Evolutionary conservation across 2,888 invertebrate species (phyloP).

Genomic region (Zygogramma bicolorata): DNA sequence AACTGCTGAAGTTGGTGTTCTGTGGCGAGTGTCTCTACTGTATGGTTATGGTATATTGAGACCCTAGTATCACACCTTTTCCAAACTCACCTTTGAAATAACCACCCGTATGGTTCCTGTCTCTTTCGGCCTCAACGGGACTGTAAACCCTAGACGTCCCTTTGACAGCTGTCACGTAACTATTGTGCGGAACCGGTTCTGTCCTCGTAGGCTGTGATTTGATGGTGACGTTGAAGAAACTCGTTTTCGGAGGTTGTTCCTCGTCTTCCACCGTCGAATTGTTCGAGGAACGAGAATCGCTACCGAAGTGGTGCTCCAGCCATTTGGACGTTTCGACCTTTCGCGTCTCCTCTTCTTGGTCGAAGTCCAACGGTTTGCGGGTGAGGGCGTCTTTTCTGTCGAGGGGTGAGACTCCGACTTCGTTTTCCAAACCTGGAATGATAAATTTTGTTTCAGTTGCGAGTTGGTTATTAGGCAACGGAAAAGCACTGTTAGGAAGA

Average conservation of each 20-base stretch:
- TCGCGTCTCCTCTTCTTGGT: constrained; percentile 89
- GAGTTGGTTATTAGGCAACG: too few relatives aligned
- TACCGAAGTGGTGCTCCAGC: constrained; percentile 92
- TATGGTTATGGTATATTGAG: too few relatives aligned
- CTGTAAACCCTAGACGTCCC: constrained; percentile 62
- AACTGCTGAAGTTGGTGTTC: too few relatives aligned
- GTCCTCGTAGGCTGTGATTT: constrained; percentile 74
- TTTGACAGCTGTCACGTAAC: constrained; percentile 52
- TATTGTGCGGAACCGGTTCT: constrained; percentile 47
- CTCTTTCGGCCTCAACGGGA: constrained; percentile 66
- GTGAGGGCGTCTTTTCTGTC: constrained; percentile 86
- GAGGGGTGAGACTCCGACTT: constrained; percentile 60
- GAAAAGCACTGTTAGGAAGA: too few relatives aligned
- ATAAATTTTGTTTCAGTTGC: too few relatives aligned
- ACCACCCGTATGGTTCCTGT: constrained; percentile 60
- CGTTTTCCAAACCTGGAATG: constrained; percentile 55
- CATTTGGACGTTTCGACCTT: constrained; percentile 92
- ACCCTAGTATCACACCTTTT: too few relatives aligned
- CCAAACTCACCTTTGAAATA: constrained; percentile 57
- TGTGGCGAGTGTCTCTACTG: too few relatives aligned
- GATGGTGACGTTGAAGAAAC: constrained; percentile 82
- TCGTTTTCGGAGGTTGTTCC: constrained; percentile 74
- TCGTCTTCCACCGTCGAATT: constrained; percentile 76
- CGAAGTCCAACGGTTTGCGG: constrained; percentile 85
- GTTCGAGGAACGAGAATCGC: constrained; percentile 83